A percentile compares a stretch with the other conserved stretches of the same genome.
These are phyloP conservation scores for Pseudopodoces humilis DNA, from an alignment of 2,113 vertebrate species.

Conservation along the genomic window DNA sequence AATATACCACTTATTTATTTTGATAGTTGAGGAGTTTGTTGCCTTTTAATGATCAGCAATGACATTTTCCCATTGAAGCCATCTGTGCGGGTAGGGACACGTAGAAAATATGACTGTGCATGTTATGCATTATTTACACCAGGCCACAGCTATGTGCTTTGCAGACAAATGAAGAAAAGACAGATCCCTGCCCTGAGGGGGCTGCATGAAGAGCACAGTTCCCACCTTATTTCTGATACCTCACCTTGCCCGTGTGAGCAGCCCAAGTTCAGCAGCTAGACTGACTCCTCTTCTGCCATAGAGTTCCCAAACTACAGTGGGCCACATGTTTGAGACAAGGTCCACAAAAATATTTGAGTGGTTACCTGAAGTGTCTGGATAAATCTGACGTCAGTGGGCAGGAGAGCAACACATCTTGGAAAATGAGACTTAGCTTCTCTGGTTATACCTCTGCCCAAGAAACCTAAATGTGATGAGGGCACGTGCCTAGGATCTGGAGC, in stretches of 20 bases:
- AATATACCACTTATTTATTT: neutral
- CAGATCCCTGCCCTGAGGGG: slow-evolving; percentile 17
- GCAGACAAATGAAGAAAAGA: slow-evolving; percentile 23
- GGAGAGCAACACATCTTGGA: neutral
- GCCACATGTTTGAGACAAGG: neutral
- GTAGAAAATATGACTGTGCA: slow-evolving; percentile 36
- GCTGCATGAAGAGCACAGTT: neutral
- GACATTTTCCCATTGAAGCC: slow-evolving; percentile 22
- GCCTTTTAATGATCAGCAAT: slow-evolving; percentile 13
- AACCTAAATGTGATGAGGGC: neutral
- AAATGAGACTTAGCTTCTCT: neutral
- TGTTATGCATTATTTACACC: slow-evolving; percentile 59
- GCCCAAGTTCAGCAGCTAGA: neutral
- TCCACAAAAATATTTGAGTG: neutral
- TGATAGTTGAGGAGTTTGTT: neutral
- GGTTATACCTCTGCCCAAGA: neutral
- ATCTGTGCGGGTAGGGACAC: neutral
- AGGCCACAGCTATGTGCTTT: slow-evolving; percentile 16
- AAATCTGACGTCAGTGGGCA: neutral
- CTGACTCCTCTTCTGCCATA: neutral
- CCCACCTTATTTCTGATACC: neutral
- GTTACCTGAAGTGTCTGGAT: neutral
- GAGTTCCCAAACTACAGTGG: neutral
- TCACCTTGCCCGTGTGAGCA: accelerated
- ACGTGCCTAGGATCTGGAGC: neutral